phyloP scores from a whole-genome alignment of 2,113 vertebrate species.

The Trachemys scripta region DNA sequence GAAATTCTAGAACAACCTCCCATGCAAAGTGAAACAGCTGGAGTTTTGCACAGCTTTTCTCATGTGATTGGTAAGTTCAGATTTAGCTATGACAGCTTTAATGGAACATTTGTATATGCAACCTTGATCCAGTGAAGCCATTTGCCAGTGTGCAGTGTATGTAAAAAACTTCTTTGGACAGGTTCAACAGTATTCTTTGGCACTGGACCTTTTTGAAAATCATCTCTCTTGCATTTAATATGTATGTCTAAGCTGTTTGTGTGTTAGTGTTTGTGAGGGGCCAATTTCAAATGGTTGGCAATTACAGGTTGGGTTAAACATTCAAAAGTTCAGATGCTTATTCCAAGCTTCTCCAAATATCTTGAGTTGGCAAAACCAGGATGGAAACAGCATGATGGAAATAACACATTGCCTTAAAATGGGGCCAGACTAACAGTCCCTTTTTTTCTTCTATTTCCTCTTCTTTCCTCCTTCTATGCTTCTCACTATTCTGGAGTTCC shows the following conservation, averaged over 20 bases:
- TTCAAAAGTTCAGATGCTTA: conserved; percentile 53
- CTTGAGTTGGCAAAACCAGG: conserved; percentile 54
- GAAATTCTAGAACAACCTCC: not conserved
- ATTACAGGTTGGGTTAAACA: conserved; percentile 45
- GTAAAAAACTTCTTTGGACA: not conserved
- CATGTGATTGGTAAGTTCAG: not conserved
- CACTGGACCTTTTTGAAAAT: conserved; percentile 14
- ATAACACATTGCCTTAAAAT: conserved; percentile 50
- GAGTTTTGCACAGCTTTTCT: not conserved
- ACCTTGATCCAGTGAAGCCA: conserved; percentile 2
- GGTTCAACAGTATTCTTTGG: conserved; percentile 39
- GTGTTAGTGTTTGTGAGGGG: conserved; percentile 37
- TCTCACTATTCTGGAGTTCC: not conserved
- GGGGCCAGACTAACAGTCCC: not conserved
- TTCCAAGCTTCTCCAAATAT: conserved; percentile 56
- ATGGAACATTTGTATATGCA: conserved; percentile 10
- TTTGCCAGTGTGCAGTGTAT: conserved; percentile 6
- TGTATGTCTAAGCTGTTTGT: conserved; percentile 61
- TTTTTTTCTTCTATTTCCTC: not conserved
- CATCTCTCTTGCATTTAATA: conserved; percentile 44
- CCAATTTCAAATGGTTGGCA: conserved; percentile 49
- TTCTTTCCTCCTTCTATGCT: not conserved
- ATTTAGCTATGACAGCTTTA: not conserved
- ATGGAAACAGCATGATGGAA: conserved; percentile 49
- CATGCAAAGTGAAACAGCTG: not conserved